A percentile compares a stretch with the other conserved stretches of the same genome.
Conservation (phyloP, 2,113 vertebrate genomes). For the Hemiprocne comata region DNA sequence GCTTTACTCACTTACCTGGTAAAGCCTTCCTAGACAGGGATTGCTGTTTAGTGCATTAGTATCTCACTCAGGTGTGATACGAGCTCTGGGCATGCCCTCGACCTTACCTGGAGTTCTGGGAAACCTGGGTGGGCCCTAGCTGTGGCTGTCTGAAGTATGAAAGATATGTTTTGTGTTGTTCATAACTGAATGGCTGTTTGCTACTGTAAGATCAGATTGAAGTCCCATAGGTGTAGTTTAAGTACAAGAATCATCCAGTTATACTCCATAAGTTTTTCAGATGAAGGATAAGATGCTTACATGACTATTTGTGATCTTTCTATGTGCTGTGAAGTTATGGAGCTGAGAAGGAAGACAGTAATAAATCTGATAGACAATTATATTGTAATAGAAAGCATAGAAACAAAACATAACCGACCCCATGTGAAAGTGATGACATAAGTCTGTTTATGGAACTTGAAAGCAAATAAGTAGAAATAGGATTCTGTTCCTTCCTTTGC, state of each 20-base stretch:
- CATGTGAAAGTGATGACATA: not conserved
- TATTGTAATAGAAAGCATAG: not conserved
- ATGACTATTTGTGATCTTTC: not conserved
- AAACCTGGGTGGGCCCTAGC: not conserved
- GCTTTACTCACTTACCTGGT: not conserved
- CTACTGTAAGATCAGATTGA: not conserved
- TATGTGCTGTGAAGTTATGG: not conserved
- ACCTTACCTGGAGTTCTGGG: not conserved
- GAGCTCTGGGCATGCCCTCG: not conserved
- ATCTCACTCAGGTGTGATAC: not conserved
- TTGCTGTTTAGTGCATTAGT: not conserved
- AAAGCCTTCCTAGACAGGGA: not conserved
- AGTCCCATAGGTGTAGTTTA: not conserved
- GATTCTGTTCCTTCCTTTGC: not conserved
- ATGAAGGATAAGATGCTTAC: not conserved
- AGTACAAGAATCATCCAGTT: not conserved
- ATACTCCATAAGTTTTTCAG: rapidly evolving
- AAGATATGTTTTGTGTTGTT: not conserved
- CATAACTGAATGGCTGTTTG: rapidly evolving
- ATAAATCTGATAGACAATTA: not conserved
- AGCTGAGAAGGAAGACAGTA: not conserved
- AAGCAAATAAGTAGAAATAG: not conserved
- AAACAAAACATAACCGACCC: not conserved
- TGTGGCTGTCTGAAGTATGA: not conserved
- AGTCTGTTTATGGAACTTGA: not conserved